Conservation (phyloP, 2,797 vertebrate genomes). For the Esox masquinongy region DNA sequence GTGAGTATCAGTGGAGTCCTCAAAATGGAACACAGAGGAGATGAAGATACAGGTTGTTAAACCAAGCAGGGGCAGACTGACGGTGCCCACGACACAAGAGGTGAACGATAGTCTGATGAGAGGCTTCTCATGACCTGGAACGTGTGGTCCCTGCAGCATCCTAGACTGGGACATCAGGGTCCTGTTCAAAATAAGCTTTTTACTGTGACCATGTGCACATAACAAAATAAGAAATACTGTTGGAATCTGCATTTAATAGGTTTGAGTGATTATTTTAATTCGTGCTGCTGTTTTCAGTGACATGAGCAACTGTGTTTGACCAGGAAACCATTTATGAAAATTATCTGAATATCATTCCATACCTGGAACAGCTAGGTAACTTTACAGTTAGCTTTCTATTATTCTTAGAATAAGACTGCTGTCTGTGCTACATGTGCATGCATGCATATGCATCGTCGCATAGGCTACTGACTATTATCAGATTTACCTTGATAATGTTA, state of each 20-base stretch:
- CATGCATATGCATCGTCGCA: neutral
- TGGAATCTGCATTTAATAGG: neutral
- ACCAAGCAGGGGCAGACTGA: constrained; percentile 84
- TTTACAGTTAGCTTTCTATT: neutral
- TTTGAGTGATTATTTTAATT: neutral
- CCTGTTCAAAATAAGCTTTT: neutral
- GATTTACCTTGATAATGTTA: neutral
- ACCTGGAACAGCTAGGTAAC: neutral
- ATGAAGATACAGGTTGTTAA: constrained; percentile 86
- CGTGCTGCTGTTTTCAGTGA: neutral
- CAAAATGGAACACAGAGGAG: constrained; percentile 86
- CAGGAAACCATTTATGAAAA: neutral
- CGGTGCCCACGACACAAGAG: constrained; percentile 77
- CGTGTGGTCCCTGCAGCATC: constrained; percentile 80
- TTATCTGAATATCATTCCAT: neutral
- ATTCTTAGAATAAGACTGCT: too few relatives aligned
- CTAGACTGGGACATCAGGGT: constrained; percentile 36
- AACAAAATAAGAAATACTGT: neutral
- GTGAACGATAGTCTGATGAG: constrained; percentile 82
- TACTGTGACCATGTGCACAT: neutral
- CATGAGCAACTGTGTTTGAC: neutral
- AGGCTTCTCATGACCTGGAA: constrained; percentile 79
- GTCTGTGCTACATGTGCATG: neutral
- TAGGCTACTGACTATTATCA: neutral
- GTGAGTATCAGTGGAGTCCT: constrained; percentile 86